Evolutionary conservation across 2,113 vertebrate species (phyloP), one percentile per base, ranked within the genome.

Genomic region (Cheirogaleus medius): DNA sequence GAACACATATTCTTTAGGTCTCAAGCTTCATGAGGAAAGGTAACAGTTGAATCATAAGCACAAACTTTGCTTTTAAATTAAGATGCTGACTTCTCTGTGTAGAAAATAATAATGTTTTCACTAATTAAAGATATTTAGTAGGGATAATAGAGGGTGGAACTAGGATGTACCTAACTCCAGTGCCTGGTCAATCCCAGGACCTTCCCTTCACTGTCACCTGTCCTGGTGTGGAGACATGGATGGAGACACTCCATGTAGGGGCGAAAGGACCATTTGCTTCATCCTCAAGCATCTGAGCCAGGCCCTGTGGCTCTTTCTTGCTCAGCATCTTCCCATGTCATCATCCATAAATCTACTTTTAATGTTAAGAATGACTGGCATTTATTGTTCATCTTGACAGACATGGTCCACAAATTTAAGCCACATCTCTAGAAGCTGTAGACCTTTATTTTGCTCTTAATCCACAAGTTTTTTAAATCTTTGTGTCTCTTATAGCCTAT

Each of bases 1-100:
- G 91, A 94, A 85, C 68, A 85, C 96, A 91, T 3, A 91, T 90
- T 97, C 68, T 85, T 88, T 89, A 98, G 94, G 85, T 44, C 69
- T 95, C 95, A 95, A 42, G 52, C 13, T n/a, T 47, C 39, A 52
- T 1, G 49, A 97, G 18, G 76, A 95, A 97, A 10, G 23, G 74
- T 21, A 90, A 73, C 14, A 85, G 73, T 66, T 90, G 63, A 97
- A 37, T 96, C 94, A 97, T 49, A 83, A 68, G 15, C 1, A 27
- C 10, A 69, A 90, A 58, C 4, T 25, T 52, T 76, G 56, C 56
- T 82, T 95, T 95, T 95, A 85, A 94, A 39, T 84, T 60, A 97
- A 98, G 54, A 17, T 12, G 68, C 91, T 63, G 54, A 91, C 63
- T 94, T 96, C 66, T 34, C 91, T 91, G 82, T 71, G 64, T 44